Conservation (phyloP, 2,797 vertebrate genomes). For the Artibeus jamaicensis region DNA sequence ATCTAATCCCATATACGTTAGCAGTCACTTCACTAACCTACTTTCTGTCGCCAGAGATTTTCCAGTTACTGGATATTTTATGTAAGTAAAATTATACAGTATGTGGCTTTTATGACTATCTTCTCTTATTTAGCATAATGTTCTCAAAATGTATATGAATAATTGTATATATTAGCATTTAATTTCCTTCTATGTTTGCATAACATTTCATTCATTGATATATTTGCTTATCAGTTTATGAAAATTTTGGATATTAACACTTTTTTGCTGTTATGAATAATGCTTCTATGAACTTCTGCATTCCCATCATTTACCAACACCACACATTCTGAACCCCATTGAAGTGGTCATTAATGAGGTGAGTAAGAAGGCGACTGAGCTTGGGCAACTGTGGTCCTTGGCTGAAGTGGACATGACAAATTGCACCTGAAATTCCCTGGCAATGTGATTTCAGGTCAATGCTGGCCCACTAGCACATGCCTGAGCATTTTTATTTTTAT, state of each 20-base stretch:
- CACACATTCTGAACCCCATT: conserved; percentile 96
- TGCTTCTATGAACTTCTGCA: neutral
- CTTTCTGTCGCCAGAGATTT: neutral
- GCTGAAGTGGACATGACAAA: conserved; percentile 96
- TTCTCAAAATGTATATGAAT: neutral
- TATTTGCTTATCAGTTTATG: neutral
- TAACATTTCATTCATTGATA: neutral
- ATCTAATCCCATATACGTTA: neutral
- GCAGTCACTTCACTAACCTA: neutral
- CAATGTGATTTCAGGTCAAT: conserved; percentile 95
- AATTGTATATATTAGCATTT: neutral
- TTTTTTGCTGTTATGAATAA: neutral
- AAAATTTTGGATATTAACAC: neutral
- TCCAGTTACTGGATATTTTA: neutral
- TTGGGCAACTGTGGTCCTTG: conserved; percentile 90
- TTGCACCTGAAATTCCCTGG: conserved; percentile 96
- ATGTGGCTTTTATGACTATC: neutral
- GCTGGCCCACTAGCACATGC: conserved; percentile 95
- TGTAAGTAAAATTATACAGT: neutral
- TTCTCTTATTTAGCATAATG: neutral
- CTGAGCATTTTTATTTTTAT: no score
- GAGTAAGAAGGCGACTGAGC: conserved; percentile 93
- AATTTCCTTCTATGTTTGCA: neutral
- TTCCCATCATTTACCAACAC: conserved; percentile 98
- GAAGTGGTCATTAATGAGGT: conserved; percentile 98